These are phyloP conservation scores for Agrilus mali DNA, from an alignment of 2,888 invertebrate genomes.

Conservation along the genomic window DNA sequence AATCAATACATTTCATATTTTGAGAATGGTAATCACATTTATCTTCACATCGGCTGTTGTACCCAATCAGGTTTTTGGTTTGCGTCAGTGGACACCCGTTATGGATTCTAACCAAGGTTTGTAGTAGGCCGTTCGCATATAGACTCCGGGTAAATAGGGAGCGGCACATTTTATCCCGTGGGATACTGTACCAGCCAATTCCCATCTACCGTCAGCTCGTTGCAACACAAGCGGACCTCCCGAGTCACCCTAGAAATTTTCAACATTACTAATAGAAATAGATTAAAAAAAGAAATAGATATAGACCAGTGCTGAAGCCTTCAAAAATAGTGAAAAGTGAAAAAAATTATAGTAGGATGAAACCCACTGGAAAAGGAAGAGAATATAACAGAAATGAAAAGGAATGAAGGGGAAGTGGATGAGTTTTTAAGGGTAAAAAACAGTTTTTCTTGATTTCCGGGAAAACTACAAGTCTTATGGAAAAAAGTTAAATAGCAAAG, in stretches of 20 bases:
- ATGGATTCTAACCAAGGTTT: conserved; percentile 83
- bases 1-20: conserved; percentile 26
- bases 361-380: too few species aligned
- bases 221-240: conserved; percentile 82
- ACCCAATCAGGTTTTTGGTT: conserved; percentile 2
- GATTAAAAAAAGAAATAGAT: too few species aligned
- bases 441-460: too few species aligned
- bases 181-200: conserved; percentile 82
- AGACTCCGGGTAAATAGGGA: conserved; percentile 83
- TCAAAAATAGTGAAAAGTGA: too few species aligned
- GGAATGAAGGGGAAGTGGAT: too few species aligned
- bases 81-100: conserved; percentile 55
- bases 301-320: too few species aligned
- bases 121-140: conserved; percentile 85
- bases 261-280: too few species aligned
- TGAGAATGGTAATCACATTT: background rate
- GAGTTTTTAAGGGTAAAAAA: too few species aligned
- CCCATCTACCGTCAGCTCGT: conserved; percentile 73
- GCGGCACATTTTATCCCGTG: conserved; percentile 93
- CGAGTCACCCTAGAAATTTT: conserved; percentile 66
- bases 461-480: too few species aligned
- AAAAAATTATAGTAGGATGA: too few species aligned
- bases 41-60: conserved; percentile 18
- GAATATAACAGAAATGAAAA: too few species aligned
- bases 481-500: too few species aligned